Evolutionary conservation across 2,888 invertebrate species (phyloP).

Genomic region (Trileptium ribeirensis): DNA sequence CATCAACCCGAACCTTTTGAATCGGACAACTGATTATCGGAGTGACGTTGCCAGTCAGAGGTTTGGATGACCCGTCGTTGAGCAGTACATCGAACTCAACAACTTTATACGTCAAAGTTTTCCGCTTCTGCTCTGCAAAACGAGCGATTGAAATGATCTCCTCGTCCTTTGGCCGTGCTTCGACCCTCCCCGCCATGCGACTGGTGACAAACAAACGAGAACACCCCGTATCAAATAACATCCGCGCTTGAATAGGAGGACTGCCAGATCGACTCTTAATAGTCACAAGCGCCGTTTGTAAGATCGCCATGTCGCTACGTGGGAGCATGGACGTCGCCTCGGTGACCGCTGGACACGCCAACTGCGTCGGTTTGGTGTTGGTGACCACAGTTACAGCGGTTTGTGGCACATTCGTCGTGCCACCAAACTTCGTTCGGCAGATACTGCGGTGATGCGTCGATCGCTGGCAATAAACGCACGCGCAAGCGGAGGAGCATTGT

Average conservation of each 20-base stretch:
- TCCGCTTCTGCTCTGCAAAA: not conserved
- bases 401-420: no score
- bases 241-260: not conserved
- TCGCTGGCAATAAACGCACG: constrained; percentile 3
- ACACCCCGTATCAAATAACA: not conserved
- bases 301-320: not conserved
- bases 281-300: not conserved
- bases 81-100: not conserved
- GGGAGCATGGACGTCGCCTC: not conserved
- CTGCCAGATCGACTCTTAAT: not conserved
- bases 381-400: not conserved
- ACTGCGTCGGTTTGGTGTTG: not conserved
- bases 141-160: not conserved
- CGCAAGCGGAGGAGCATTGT: not conserved
- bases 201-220: not conserved
- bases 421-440: not conserved
- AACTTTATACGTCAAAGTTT: not conserved
- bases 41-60: not conserved
- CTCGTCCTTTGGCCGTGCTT: not conserved
- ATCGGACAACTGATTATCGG: not conserved
- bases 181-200: not conserved
- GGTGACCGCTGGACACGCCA: not conserved
- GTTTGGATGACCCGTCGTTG: not conserved
- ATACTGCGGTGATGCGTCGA: constrained; percentile 3
- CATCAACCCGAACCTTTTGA: not conserved